Base-by-base conservation (phyloP, 2,797 vertebrate species). In the Peromyscus eremicus region DNA sequence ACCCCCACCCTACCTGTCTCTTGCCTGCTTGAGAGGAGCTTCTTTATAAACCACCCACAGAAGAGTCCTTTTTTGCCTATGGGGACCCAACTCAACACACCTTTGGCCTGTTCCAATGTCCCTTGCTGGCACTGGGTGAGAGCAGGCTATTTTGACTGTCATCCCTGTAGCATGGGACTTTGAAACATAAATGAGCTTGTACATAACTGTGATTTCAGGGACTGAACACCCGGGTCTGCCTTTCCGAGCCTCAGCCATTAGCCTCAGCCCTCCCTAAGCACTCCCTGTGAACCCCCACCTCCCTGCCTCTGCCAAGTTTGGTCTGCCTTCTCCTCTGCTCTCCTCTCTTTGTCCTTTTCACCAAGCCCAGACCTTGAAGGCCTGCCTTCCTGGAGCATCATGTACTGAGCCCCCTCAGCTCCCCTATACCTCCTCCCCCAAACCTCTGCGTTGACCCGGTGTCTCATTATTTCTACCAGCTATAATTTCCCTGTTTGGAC, bases 381-480 rank as follows among this genome's bases (percentile, higher is more conserved):
- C 1, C 21, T 1, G 0, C 9, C 10, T 27, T 82, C 37, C 37
- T n/a, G 21, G 62, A 90, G 34, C 29, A 4, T 46, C 43, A 13
- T 27, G 76, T 64, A 23, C 70, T 40, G 5, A 40, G 49, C 11
- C 37, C 32, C 64, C 43, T 64, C 21, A 16, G 40, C 32, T 7
- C 5, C 52, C 34, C 81, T 27, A 23, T 6, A 7, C 12, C 5
- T 49, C 8, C 49, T 29, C 27, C 29, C 9, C 32, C 6, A 34
- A 57, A 55, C 66, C 13, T 40, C 34, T 89, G 40, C 2, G 79
- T 82, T 91, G 37, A n/a, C 40, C 19, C 5, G 49, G 17, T 10
- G 32, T 57, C 8, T 75, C 40, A 70, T 94, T 71, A 79, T 93
- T 91, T 95, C 92, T 97, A 64, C 49, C 52, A 37, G 46, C 34